Base-by-base conservation (phyloP, 2,888 invertebrate genomes). In the Silvanus unidentatus region DNA sequence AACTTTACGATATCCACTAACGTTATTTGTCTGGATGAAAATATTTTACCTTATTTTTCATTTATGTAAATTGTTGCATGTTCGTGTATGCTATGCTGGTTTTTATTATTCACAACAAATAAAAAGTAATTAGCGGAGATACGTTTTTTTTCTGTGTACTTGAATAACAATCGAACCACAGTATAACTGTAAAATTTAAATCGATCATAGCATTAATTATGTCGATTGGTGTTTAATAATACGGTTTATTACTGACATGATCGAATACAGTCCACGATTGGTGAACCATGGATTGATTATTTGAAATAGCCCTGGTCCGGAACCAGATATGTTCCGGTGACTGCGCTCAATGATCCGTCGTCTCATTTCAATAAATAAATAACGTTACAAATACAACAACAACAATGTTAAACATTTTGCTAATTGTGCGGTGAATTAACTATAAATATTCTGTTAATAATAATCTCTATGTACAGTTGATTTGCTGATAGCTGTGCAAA, bases 271-370 rank as follows among this genome's bases (percentile, higher is more conserved):
- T 53, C 52, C 56, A 53, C 52, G 54, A 48, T 51, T 56, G 56
- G 44, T 53, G 47, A 51, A 58, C 53, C 63, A 55, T 61, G 55
- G 56, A 58, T 58, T 63, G 63, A 64, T 64, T 62, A 61, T 61
- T 56, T 54, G 50, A 52, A 52, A 40, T 52, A 48, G 50, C 54
- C 46, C 43, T 42, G 43, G 44, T 49, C 58, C 59, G 57, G 57
- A 57, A 52, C 54, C 51, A 46, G 54, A 49, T 40, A 47, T 50
- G 59, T 60, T 62, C 59, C 59, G 52, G 47, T 59, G 51, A 51
- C 53, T 53, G 53, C 43, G 42, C 54, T 47, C 49, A 50, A 52
- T 52, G 49, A 51, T 53, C 56, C 57, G 53, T 54, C 52, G 49
- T 42, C 40, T 49, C 39, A 40, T 39, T 45, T 47, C 52, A 52